Conservation (phyloP, 2,888 invertebrate genomes). For the Acronicta aceris region DNA sequence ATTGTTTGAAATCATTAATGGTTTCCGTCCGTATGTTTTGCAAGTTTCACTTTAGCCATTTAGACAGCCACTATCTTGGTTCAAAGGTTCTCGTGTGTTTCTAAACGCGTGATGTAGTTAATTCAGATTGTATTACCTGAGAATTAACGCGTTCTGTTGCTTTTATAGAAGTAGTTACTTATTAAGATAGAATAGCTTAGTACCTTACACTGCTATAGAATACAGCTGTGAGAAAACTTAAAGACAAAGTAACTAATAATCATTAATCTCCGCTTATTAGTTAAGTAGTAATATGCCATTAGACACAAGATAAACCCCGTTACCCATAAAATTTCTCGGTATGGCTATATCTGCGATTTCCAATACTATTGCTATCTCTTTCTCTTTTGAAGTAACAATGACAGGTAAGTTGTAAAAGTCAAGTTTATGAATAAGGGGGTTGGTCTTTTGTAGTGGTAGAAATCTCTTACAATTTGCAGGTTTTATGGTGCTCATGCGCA, state of each 20-base stretch:
- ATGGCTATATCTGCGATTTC: background rate
- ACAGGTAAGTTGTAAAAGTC: conserved; percentile 18
- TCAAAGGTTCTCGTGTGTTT: conserved; percentile 34
- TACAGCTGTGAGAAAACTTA: too few species aligned
- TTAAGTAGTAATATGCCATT: conserved; percentile 7
- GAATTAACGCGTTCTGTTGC: conserved; percentile 6
- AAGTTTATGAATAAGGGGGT: conserved; percentile 6
- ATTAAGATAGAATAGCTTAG: conserved; percentile 1
- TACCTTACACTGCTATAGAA: too few species aligned
- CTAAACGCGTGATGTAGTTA: conserved; percentile 8
- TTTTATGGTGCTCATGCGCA: too few species aligned
- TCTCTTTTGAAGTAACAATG: conserved; percentile 23
- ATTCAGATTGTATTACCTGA: conserved; percentile 11
- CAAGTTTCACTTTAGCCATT: conserved; percentile 46
- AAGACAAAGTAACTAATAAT: background rate
- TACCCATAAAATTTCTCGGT: conserved; percentile 10
- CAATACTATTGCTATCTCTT: conserved; percentile 8
- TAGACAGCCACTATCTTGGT: conserved; percentile 31
- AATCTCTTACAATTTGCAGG: background rate
- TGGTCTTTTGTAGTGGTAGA: conserved; percentile 20
- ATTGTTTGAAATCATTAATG: conserved; percentile 59
- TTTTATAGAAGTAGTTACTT: background rate
- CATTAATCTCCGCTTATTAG: background rate
- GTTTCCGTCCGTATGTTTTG: conserved; percentile 58
- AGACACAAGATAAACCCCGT: conserved; percentile 11